phyloP scores from a whole-genome alignment of 2,888 invertebrate genomes.

The Oasisia sp. region DNA sequence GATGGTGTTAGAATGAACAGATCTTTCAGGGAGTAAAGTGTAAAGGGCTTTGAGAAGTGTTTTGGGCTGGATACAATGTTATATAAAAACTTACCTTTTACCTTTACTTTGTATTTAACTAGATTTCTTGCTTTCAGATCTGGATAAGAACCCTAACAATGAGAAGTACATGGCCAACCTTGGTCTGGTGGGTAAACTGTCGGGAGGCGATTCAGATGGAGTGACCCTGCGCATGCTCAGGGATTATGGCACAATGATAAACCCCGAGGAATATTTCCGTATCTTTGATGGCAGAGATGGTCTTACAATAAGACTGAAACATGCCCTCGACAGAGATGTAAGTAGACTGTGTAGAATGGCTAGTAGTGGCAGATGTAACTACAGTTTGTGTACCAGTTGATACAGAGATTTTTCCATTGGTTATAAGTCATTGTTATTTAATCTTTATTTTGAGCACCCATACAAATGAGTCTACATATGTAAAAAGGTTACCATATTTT shows the following conservation, averaged over 20 bases:
- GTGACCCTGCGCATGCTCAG: not conserved
- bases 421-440: too few species aligned
- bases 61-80: too few species aligned
- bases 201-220: not conserved
- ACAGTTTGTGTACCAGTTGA: too few species aligned
- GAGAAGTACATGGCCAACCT: not conserved
- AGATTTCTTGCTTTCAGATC: not conserved
- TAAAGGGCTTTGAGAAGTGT: too few species aligned
- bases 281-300: slow-evolving; percentile 19
- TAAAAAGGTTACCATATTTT: too few species aligned
- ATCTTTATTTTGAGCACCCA: too few species aligned
- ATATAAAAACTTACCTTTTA: too few species aligned
- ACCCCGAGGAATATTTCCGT: slow-evolving; percentile 27
- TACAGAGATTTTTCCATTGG: too few species aligned
- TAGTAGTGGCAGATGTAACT: too few species aligned
- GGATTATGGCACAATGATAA: not conserved
- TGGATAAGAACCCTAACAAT: not conserved
- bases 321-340: slow-evolving; percentile 33
- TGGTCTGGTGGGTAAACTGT: not conserved
- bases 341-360: not conserved
- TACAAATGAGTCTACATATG: too few species aligned
- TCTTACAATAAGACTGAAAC: slow-evolving; percentile 23
- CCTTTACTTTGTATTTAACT: not conserved
- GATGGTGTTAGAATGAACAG: too few species aligned
- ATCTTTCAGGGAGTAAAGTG: too few species aligned